Evolutionary conservation across 1,140 invertebrate species (phyloP), one percentile per base, ranked within the genome.

Genomic region (Atopsyche davidsoni): DNA sequence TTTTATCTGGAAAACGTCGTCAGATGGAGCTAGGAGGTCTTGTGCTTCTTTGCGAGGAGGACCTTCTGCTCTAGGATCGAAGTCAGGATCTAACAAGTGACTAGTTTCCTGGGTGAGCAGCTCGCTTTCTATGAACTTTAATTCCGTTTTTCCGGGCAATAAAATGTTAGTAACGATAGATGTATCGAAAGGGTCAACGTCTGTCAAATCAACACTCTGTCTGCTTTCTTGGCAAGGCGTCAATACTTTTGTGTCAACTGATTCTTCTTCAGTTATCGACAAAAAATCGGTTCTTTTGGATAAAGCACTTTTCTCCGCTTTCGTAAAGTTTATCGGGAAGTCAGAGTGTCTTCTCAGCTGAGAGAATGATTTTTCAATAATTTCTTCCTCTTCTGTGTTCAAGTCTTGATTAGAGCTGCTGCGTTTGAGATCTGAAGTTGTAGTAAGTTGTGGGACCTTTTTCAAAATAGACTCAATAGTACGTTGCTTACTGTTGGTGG

Each of bases 181-280:
- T 0, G 89, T 91, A 63, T 91, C 87, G 62, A 91, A 91, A 0
- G 88, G 87, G 70, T 91, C 87, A 41, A 77, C 65, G 43, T 79
- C 75, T n/a, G n/a, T n/a, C 11, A 62, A 51, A 24, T 74, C 67
- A 13, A 68, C 59, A 9, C 58, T 58, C 2, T 59, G 35, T 24
- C 60, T 62, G 39, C 60, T 58, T 36, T 75, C 63, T 23, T 65
- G 69, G 2, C 64, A 62, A 1, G 79, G 79, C 62, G 79, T 66
- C 62, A 79, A 59, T 60, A 82, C 65, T 77, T 85, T 64, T 65
- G 77, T 58, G 65, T 78, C 43, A 69, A 74, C 59, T 61, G 75
- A 52, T 68, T 82, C 62, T 39, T 80, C 75, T 56, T 81, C 75
- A 42, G 66, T 71, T 23, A 78, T 77, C 4, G 77, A 69, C 16